These are phyloP conservation scores for Drosophila carrolli DNA, from an alignment of 1,140 invertebrate genomes.

Conservation along the genomic window DNA sequence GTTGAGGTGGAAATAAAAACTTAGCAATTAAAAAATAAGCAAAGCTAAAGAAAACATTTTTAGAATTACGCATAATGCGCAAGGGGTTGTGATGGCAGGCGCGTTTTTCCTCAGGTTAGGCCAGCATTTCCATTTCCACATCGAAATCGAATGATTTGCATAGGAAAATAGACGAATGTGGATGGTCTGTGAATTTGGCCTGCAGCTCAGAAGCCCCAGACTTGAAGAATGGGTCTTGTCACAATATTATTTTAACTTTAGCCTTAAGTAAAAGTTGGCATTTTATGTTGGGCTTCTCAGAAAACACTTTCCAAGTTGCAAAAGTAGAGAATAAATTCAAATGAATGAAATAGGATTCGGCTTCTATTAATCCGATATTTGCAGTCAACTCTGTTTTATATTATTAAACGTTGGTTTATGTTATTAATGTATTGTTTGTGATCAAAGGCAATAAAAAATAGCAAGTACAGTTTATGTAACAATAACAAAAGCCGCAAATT, in stretches of 20 bases:
- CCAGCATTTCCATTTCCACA: conserved; percentile 25
- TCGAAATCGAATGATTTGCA: conserved; percentile 61
- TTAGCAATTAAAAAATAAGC: conserved; percentile 80
- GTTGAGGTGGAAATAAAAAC: conserved; percentile 63
- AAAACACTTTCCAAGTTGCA: not conserved
- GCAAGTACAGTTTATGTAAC: conserved; percentile 35
- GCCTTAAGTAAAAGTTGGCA: conserved; percentile 44
- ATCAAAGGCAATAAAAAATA: conserved; percentile 8
- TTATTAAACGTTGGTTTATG: conserved; percentile 28
- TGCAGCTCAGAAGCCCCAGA: conserved; percentile 11
- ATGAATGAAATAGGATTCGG: too few species aligned
- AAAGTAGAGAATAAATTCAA: not conserved
- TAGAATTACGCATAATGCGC: conserved; percentile 69
- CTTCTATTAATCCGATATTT: not conserved
- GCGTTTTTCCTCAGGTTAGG: conserved; percentile 24
- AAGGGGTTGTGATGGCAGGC: conserved; percentile 60
- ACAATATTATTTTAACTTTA: conserved; percentile 83
- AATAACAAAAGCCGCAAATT: conserved; percentile 58
- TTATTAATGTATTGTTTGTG: conserved; percentile 35
- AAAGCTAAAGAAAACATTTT: conserved; percentile 73
- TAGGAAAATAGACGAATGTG: conserved; percentile 64
- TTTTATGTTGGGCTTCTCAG: not conserved
- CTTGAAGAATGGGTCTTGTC: conserved; percentile 32
- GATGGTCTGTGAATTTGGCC: conserved; percentile 43
- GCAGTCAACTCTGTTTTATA: not conserved